Percentiles rank a stretch among this genome's conserved stretches.
phyloP scores from a whole-genome alignment of 2,888 invertebrate genomes.

The Tenthredo distinguenda region DNA sequence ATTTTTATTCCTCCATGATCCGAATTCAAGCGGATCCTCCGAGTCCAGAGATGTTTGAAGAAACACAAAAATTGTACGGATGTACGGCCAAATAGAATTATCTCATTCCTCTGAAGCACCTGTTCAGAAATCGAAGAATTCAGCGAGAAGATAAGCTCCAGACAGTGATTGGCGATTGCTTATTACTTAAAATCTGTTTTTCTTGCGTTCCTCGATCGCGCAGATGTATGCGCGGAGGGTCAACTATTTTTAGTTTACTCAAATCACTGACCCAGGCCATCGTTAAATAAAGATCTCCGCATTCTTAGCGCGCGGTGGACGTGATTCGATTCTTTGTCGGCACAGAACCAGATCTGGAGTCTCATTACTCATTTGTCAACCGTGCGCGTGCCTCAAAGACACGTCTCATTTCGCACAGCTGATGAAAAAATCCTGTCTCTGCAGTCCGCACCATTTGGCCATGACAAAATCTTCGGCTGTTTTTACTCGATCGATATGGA shows the following conservation, averaged over 20 bases:
- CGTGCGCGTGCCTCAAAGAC: not conserved
- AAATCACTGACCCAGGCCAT: conserved; percentile 21
- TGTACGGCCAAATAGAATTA: not conserved
- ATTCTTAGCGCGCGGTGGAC: not conserved
- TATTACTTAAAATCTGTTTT: not conserved
- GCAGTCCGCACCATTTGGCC: not conserved
- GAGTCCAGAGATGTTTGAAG: not conserved
- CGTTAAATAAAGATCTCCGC: conserved; percentile 7
- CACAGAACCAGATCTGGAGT: not conserved
- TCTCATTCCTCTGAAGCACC: not conserved
- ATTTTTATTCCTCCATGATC: not conserved
- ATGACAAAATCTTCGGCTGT: not conserved
- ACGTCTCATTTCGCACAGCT: not conserved
- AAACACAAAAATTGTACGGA: not conserved
- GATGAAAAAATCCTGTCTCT: not conserved
- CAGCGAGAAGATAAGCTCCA: not conserved
- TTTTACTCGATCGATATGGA: not conserved
- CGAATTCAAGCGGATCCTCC: not conserved
- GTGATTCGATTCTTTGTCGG: conserved; percentile 8
- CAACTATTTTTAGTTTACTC: conserved; percentile 27
- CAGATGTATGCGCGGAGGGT: not conserved
- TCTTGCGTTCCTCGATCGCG: not conserved
- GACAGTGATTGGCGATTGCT: not conserved
- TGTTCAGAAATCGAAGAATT: not conserved
- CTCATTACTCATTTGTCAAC: not conserved